A percentile compares a stretch with the other conserved stretches of the same genome.
phyloP scores from a whole-genome alignment of 2,113 vertebrate genomes.

The Sitta europaea region DNA sequence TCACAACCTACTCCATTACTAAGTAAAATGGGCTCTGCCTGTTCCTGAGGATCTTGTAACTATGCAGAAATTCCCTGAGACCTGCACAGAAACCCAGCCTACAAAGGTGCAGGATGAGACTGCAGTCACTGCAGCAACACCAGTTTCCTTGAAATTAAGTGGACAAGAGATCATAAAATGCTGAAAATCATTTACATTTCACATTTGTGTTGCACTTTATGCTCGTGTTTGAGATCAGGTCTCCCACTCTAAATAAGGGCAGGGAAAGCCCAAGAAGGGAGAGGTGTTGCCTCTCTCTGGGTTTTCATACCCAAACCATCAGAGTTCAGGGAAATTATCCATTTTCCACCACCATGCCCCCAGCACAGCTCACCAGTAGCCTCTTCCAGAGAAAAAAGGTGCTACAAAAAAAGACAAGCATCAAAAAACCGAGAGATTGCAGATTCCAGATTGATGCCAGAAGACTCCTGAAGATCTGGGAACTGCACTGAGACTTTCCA shows the following conservation, averaged over 20 bases:
- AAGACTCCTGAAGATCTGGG: not conserved
- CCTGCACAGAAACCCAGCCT: not conserved
- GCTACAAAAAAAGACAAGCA: not conserved
- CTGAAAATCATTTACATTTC: not conserved
- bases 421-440: not conserved
- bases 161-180: not conserved
- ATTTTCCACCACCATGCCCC: not conserved
- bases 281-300: not conserved
- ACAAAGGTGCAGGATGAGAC: not conserved
- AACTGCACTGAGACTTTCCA: not conserved
- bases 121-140: not conserved
- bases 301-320: not conserved
- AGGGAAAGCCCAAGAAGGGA: not conserved
- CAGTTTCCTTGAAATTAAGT: not conserved
- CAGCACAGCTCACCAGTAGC: not conserved
- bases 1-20: slow-evolving; percentile 19
- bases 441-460: not conserved
- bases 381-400: not conserved
- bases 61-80: not conserved
- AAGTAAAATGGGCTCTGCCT: slow-evolving; percentile 28
- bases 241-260: not conserved
- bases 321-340: not conserved
- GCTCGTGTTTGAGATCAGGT: not conserved
- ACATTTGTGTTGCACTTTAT: not conserved
- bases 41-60: not conserved